Evolutionary conservation across 2,888 invertebrate species (phyloP), one percentile per base, ranked within the genome.

Genomic region (Glyphotaelius pellucidus): DNA sequence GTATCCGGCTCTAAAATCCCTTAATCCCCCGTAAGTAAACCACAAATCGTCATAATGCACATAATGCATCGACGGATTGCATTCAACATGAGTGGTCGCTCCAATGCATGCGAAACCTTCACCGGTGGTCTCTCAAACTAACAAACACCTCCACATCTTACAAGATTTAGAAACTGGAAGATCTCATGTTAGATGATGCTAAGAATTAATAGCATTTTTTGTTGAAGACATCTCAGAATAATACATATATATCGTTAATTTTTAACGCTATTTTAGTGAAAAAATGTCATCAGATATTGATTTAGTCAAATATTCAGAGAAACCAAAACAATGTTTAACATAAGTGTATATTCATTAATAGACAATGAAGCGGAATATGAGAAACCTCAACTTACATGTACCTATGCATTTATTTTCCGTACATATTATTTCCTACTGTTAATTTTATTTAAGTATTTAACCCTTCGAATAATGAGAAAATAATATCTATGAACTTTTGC

Each of bases 1-100:
- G 90, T 86, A 92, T 87, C 52, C 30, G 47, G 84, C 83, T 80
- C 84, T 92, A 80, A 92, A 91, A 80, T 89, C 80, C 83, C 90
- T 83, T 93, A 93, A 93, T 93, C 92, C 93, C 85, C 83, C 91
- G 80, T 90, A 87, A 80, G 67, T 86, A 92, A 93, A 93, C 93
- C 93, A 90, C 93, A 93, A 92, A 93, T 93, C 92, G 92, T 91
- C 67, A 80, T 91, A 91, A 79, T 81, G 88, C 80, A 91, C 67
- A 85, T 91, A 91, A 79, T 42, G 88, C 88, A 90, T 90, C 90
- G 90, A 86, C 80, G 47, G 47, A 84, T 91, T 42, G 89, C 91
- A 89, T 91, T 91, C 89, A 91, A 42, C 67, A 83, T 84, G 90
- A 90, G 90, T 84, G 90, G 84, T 84, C 91, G 84, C 32, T 89